phyloP scores from a whole-genome alignment of 2,888 invertebrate species.

The Alcis repandata region DNA sequence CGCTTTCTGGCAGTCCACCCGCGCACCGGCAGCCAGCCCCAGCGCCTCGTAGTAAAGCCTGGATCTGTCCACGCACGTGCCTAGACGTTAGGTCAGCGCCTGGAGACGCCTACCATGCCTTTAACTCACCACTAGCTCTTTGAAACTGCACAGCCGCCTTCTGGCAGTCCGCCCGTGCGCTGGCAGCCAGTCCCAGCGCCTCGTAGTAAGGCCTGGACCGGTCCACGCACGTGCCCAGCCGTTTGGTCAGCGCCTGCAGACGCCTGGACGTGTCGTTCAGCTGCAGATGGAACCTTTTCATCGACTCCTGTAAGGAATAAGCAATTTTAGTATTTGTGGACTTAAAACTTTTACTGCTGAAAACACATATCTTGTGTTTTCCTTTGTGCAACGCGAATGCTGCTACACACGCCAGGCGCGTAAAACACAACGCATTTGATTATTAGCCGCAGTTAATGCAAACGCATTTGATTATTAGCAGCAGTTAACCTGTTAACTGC shows the following conservation, averaged over 20 bases:
- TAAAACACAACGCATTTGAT: too few species aligned
- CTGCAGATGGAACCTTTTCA: constrained; percentile 95
- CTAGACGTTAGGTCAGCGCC: constrained; percentile 92
- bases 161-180: constrained; percentile 94
- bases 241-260: constrained; percentile 92
- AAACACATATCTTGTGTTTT: too few species aligned
- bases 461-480: too few species aligned
- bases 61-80: constrained; percentile 95
- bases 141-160: constrained; percentile 96
- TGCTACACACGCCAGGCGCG: too few species aligned
- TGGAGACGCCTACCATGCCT: constrained; percentile 85
- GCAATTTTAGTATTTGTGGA: background rate
- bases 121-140: constrained; percentile 91
- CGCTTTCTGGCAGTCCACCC: constrained; percentile 95
- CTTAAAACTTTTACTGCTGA: too few species aligned
- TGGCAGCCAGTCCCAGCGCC: constrained; percentile 91
- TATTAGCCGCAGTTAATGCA: too few species aligned
- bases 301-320: constrained; percentile 91
- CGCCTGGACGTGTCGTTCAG: constrained; percentile 94
- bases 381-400: too few species aligned
- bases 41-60: constrained; percentile 96
- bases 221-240: constrained; percentile 94
- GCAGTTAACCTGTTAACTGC: too few species aligned
- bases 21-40: constrained; percentile 91
- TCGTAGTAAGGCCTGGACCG: constrained; percentile 97